Percentiles rank a stretch among this genome's conserved stretches.
These are phyloP conservation scores for Siniperca scherzeri DNA, from an alignment of 2,797 vertebrate species.

Conservation along the genomic window DNA sequence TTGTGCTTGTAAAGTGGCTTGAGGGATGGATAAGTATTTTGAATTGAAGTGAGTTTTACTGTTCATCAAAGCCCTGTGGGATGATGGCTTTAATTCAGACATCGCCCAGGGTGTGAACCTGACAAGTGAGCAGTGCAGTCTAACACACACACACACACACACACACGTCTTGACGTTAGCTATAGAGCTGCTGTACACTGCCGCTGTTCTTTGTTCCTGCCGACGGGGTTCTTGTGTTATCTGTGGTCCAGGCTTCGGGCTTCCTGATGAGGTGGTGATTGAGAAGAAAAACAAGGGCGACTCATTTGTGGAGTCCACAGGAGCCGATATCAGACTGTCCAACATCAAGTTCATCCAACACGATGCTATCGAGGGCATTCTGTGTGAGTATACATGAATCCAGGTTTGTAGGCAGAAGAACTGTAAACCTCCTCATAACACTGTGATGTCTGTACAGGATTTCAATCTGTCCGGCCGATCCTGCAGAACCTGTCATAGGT, in stretches of 20 bases:
- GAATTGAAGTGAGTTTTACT: not conserved
- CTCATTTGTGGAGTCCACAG: slow-evolving; percentile 92
- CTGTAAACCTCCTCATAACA: not conserved
- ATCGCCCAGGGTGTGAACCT: not conserved
- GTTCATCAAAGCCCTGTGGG: not conserved
- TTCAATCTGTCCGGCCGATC: too few relatives aligned
- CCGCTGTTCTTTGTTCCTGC: not conserved
- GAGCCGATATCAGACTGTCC: slow-evolving; percentile 88
- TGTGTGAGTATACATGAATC: slow-evolving; percentile 89
- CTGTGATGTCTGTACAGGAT: not conserved
- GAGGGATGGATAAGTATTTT: not conserved
- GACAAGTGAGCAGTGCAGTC: not conserved
- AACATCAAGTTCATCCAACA: slow-evolving; percentile 94
- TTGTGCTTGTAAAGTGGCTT: too few relatives aligned
- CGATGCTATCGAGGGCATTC: slow-evolving; percentile 93
- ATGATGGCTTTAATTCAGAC: not conserved
- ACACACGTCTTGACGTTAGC: too few relatives aligned
- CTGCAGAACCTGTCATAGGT: too few relatives aligned
- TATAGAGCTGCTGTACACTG: not conserved
- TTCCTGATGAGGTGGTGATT: slow-evolving; percentile 94
- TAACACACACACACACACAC: not conserved
- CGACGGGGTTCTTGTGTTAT: not conserved
- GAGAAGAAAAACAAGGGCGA: slow-evolving; percentile 93
- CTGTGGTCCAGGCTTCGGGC: slow-evolving; percentile 88
- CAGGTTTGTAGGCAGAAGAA: not conserved